These are phyloP conservation scores for Thymelicus acteon DNA, from an alignment of 2,888 invertebrate genomes.

Conservation along the genomic window DNA sequence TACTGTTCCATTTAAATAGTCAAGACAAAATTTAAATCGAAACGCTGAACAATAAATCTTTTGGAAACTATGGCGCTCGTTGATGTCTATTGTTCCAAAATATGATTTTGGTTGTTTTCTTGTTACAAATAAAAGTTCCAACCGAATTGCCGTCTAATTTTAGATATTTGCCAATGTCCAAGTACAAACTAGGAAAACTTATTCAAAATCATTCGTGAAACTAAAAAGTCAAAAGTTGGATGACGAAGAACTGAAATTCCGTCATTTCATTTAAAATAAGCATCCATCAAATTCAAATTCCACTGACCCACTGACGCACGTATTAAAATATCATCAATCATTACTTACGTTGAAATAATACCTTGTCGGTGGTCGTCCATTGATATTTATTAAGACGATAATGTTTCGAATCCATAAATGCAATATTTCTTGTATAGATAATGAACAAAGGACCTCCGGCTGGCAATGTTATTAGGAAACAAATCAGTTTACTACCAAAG, in stretches of 20 bases:
- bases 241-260: not conserved
- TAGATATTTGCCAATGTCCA: no score
- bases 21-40: no score
- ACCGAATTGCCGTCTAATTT: no score
- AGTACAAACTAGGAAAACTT: no score
- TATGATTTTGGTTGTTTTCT: not conserved
- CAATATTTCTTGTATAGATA: slow-evolving; percentile 67
- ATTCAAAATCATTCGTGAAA: not conserved
- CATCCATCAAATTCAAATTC: not conserved
- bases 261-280: not conserved
- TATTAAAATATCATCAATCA: slow-evolving; percentile 38
- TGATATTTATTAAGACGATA: slow-evolving; percentile 24
- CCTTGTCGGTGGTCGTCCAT: not conserved
- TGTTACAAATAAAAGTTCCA: not conserved
- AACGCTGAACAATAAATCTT: no score
- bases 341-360: slow-evolving; percentile 22
- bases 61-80: not conserved
- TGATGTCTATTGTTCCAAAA: slow-evolving; percentile 5
- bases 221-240: not conserved
- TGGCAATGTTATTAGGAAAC: slow-evolving; percentile 87
- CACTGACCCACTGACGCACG: not conserved
- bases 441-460: slow-evolving; percentile 90
- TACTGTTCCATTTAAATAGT: no score
- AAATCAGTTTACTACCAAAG: slow-evolving; percentile 86
- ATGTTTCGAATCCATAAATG: slow-evolving; percentile 3